Evolutionary conservation across 2,797 vertebrate genomes (phyloP), one percentile per base, ranked within the genome.

Genomic region (Gadopsis bispinosus): DNA sequence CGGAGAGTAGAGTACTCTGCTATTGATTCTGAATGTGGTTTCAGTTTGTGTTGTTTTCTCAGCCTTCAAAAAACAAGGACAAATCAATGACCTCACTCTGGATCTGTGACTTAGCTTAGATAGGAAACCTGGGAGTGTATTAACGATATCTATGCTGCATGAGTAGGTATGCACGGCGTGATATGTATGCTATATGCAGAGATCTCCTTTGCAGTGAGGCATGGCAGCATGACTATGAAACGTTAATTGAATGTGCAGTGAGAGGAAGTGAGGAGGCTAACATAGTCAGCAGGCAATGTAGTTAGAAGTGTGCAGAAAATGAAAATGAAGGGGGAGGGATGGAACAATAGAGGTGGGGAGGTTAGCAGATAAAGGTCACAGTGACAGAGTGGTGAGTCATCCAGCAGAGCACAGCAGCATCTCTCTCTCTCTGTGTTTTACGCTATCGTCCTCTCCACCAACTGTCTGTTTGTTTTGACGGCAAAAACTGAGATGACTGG

Each of bases 21-120:
- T 84, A 93, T 93, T 80, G 92, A 94, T 94, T 92, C 56, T 80
- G 75, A 77, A 80, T 85, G 80, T 71, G 73, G 81, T 89, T 91
- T 93, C 84, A 83, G 82, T 83, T 85, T 89, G 68, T 86, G 73
- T 86, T 84, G 71, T 85, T 87, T 75, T 89, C 66, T 68, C 73
- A 45, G 73, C 61, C 67, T 73, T 66, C 19, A 53, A 80, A 1
- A 89, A 88, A 88, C 73, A 78, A 77, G 81, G 75, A 83, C 77
- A 84, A 87, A 90, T 90, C 89, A 85, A 92, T 93, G 31, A 12
- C 48, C 62, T 50, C 67, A 67, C 50, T 75, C 75, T 69, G 76
- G 65, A 82, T 63, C 66, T 69, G 70, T 83, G 75, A 71, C 47
- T 59, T 60, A 19, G 73, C 53, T 51, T 37, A 77, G 60, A 53